Conservation (phyloP, 2,888 invertebrate species). For the Zygogramma bicolorata region DNA sequence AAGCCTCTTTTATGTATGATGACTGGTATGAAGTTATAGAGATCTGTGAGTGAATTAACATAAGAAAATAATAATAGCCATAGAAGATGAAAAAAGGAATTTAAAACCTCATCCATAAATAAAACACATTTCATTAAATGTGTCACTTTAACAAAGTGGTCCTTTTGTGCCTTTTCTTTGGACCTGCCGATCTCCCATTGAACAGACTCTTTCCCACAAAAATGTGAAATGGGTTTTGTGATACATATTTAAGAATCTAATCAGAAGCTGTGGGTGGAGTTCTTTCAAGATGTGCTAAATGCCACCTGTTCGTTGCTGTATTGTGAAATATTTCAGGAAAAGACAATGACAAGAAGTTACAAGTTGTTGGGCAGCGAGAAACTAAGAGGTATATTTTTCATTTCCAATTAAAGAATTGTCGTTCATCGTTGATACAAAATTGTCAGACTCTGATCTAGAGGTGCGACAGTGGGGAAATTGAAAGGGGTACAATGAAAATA, state of each 20-base stretch:
- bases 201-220: constrained; percentile 42
- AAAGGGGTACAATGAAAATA: too few species aligned
- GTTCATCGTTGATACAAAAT: too few species aligned
- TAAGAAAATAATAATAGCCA: constrained; percentile 54
- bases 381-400: too few species aligned
- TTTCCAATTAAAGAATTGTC: too few species aligned
- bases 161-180: constrained; percentile 56
- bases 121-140: constrained; percentile 61
- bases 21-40: constrained; percentile 49
- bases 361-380: background rate
- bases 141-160: constrained; percentile 62
- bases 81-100: constrained; percentile 44
- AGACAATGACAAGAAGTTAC: background rate
- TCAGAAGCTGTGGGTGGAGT: constrained; percentile 11
- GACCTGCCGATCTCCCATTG: constrained; percentile 40
- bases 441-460: too few species aligned
- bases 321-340: background rate
- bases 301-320: background rate
- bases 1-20: constrained; percentile 45
- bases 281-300: background rate
- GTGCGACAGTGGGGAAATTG: too few species aligned
- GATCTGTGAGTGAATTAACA: constrained; percentile 50
- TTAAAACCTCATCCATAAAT: constrained; percentile 55
- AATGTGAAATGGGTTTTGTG: constrained; percentile 37
- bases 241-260: constrained; percentile 9